Evolutionary conservation across 2,888 invertebrate genomes (phyloP).

Genomic region (Sialis fuliginosa): DNA sequence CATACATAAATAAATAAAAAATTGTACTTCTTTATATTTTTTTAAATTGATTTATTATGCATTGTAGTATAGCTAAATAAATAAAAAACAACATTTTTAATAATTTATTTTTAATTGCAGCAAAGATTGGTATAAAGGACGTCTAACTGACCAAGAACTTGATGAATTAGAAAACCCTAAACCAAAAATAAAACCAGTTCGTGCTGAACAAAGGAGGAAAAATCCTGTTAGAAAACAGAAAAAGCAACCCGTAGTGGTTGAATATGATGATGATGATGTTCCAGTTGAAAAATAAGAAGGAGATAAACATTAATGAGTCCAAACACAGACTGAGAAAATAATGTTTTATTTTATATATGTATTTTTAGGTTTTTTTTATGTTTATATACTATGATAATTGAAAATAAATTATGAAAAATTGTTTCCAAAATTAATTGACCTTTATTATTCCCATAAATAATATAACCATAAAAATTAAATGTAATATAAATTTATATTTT

Average conservation of each 20-base stretch:
- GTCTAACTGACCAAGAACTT: slow-evolving; percentile 61
- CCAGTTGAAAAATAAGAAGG: background rate
- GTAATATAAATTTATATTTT: too few relatives aligned
- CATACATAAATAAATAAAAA: too few relatives aligned
- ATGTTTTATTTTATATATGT: background rate
- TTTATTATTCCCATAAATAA: too few relatives aligned
- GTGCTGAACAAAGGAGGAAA: slow-evolving; percentile 31
- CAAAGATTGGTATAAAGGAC: slow-evolving; percentile 78
- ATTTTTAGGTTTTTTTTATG: background rate
- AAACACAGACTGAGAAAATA: background rate
- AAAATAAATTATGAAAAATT: too few relatives aligned
- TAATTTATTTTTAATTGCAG: slow-evolving; percentile 28
- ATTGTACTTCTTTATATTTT: too few relatives aligned
- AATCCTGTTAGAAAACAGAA: slow-evolving; percentile 22
- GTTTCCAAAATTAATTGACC: too few relatives aligned
- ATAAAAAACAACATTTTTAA: too few relatives aligned
- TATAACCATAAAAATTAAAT: too few relatives aligned
- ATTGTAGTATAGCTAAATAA: too few relatives aligned
- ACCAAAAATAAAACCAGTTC: slow-evolving; percentile 38
- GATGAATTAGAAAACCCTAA: slow-evolving; percentile 67
- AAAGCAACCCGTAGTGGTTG: slow-evolving; percentile 10
- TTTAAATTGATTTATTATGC: too few relatives aligned
- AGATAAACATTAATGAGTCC: background rate
- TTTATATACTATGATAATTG: too few relatives aligned
- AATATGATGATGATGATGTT: slow-evolving; percentile 9